These are phyloP conservation scores for Drosophila paranaensis DNA, from an alignment of 2,888 invertebrate species.

Conservation along the genomic window DNA sequence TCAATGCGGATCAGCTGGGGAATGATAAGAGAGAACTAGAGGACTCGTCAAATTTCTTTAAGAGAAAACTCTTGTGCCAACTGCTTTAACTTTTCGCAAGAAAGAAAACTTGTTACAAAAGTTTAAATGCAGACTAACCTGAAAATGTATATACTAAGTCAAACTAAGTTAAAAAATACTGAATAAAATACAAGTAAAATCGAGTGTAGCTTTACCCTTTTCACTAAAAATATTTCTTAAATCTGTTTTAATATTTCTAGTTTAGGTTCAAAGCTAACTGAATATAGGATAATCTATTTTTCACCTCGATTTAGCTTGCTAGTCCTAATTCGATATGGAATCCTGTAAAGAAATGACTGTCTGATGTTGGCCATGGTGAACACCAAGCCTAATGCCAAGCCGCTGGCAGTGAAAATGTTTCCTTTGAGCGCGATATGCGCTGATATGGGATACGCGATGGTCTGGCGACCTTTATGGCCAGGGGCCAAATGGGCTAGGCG, in stretches of 20 bases:
- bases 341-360: background rate
- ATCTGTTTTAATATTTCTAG: too few species aligned
- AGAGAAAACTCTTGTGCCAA: too few species aligned
- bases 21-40: background rate
- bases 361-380: background rate
- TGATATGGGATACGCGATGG: constrained; percentile 3
- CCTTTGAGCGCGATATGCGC: constrained; percentile 19
- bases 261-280: too few species aligned
- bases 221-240: too few species aligned
- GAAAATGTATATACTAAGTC: background rate
- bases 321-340: background rate
- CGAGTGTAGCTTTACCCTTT: too few species aligned
- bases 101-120: background rate
- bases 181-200: too few species aligned
- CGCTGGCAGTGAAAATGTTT: constrained; percentile 16
- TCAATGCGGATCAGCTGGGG: background rate
- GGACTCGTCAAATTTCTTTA: background rate
- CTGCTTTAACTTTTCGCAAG: too few species aligned
- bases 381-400: constrained; percentile 3
- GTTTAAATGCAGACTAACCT: background rate
- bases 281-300: background rate
- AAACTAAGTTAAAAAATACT: background rate
- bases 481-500: constrained; percentile 19
- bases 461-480: constrained; percentile 19
- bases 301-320: background rate